These are phyloP conservation scores for Orcinus orca DNA, from an alignment of 2,113 vertebrate species.

Conservation along the genomic window DNA sequence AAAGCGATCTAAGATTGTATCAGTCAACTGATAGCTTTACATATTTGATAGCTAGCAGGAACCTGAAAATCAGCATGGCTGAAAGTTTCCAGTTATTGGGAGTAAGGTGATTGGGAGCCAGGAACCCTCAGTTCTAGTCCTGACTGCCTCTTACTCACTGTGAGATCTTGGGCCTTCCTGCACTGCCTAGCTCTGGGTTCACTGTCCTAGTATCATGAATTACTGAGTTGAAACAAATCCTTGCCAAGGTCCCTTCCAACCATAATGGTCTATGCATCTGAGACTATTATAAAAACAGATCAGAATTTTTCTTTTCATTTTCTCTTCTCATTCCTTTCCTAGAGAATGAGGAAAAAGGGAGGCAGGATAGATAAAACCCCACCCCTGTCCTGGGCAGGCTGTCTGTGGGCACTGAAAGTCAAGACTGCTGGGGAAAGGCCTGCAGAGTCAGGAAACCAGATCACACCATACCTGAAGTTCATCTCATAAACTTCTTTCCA, in stretches of 20 bases:
- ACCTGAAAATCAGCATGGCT: background rate
- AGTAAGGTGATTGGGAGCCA: background rate
- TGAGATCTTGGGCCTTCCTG: background rate
- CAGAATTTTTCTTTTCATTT: background rate
- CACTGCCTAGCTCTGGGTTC: background rate
- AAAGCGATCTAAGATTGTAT: background rate
- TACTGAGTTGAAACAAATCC: background rate
- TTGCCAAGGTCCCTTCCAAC: background rate
- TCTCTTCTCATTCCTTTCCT: conserved; percentile 16
- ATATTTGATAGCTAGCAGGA: background rate
- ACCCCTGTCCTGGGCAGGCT: background rate
- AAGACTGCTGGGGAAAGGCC: background rate
- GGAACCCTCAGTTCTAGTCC: background rate
- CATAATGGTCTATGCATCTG: background rate
- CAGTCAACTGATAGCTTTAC: background rate
- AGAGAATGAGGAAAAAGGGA: background rate
- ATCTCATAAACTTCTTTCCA: background rate
- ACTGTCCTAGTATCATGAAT: background rate
- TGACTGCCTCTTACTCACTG: background rate
- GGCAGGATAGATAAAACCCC: background rate
- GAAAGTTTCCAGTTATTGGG: background rate
- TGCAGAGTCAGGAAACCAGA: background rate
- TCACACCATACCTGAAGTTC: background rate
- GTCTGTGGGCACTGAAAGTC: background rate
- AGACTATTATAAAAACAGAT: conserved; percentile 13